phyloP scores from a whole-genome alignment of 2,797 vertebrate species.

The Macropus fuliginosus region DNA sequence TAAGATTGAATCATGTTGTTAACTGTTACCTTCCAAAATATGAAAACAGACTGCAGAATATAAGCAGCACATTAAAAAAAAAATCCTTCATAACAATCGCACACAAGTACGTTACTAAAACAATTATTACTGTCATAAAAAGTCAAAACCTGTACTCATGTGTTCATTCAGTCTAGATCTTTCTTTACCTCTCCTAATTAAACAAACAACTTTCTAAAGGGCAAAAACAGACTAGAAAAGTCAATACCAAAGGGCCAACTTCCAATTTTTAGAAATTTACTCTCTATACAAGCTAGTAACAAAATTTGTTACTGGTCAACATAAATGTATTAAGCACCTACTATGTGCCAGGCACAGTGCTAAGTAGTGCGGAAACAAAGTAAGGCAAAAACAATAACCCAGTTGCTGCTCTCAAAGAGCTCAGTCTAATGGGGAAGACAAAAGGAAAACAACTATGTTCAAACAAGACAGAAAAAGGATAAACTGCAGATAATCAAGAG shows the following conservation, averaged over 20 bases:
- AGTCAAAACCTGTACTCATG: not conserved
- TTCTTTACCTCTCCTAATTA: not conserved
- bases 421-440: too few species aligned
- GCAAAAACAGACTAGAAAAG: not conserved
- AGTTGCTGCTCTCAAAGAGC: not conserved
- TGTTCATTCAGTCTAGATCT: not conserved
- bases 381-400: not conserved
- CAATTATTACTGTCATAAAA: not conserved
- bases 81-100: not conserved
- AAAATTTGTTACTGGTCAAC: not conserved
- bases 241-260: not conserved
- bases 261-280: not conserved
- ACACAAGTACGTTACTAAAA: not conserved
- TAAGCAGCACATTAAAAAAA: not conserved
- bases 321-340: not conserved
- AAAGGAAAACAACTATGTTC: not conserved
- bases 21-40: not conserved
- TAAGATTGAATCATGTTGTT: not conserved
- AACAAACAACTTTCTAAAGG: not conserved
- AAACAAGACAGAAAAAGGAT: not conserved
- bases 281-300: not conserved
- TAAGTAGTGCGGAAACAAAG: not conserved
- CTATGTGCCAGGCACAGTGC: not conserved
- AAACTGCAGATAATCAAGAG: not conserved
- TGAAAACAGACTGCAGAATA: not conserved